Evolutionary conservation across 2,888 invertebrate species (phyloP).

Genomic region (Anoplius nigerrimus): DNA sequence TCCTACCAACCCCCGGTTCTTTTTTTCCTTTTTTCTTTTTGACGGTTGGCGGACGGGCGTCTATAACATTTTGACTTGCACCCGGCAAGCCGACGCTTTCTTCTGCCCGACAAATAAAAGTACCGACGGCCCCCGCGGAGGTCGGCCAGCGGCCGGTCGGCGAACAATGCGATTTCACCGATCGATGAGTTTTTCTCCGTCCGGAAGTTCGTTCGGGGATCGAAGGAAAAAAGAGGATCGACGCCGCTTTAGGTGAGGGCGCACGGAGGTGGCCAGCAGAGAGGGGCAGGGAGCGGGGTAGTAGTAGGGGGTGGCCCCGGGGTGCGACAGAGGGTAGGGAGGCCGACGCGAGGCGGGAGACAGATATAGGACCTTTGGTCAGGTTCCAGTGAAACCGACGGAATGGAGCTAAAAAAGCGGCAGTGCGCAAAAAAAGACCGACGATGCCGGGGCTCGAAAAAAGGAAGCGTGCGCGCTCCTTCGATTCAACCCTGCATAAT

Average conservation of each 20-base stretch:
- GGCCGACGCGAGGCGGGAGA: background rate
- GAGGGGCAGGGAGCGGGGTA: background rate
- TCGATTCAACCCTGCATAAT: slow-evolving; percentile 55
- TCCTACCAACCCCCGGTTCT: no score
- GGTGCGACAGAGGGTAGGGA: background rate
- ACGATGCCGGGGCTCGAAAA: background rate
- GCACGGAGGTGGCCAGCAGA: background rate
- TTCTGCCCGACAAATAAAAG: background rate
- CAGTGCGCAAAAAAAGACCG: background rate
- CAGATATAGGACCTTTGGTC: background rate
- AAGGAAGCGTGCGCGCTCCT: slow-evolving; percentile 2
- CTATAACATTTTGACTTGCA: background rate
- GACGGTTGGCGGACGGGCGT: background rate
- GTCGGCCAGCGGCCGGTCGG: background rate
- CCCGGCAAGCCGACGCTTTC: background rate
- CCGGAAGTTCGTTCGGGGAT: background rate
- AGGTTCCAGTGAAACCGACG: slow-evolving; percentile 1
- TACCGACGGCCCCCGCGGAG: background rate
- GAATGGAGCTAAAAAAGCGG: slow-evolving; percentile 1
- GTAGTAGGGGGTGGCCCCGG: background rate
- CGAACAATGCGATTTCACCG: background rate
- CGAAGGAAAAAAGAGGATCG: slow-evolving; percentile 5
- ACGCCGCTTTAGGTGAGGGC: background rate
- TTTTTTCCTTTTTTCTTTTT: background rate
- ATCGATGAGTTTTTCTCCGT: background rate